Conservation (phyloP, 2,797 vertebrate genomes). For the Hyperoplus immaculatus region DNA sequence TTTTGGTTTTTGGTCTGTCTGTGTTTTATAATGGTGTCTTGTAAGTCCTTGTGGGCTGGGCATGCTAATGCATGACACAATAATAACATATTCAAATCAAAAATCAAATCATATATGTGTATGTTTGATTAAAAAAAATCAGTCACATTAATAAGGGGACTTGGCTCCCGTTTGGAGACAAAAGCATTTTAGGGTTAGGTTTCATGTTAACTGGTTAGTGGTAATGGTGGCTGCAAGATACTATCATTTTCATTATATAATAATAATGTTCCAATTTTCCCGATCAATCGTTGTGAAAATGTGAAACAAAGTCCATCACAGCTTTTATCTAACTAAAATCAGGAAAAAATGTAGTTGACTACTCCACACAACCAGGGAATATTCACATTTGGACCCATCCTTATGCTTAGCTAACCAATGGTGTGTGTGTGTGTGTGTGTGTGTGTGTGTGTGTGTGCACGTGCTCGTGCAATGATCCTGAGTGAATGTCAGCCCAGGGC, state of each 20-base stretch:
- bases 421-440: constrained; percentile 3
- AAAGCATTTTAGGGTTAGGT: not conserved
- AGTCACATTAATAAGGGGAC: not conserved
- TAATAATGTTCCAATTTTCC: not conserved
- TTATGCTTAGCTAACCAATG: not conserved
- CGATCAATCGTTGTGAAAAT: not conserved
- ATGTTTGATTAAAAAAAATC: too few species aligned
- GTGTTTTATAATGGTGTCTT: not conserved
- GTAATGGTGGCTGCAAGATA: too few species aligned
- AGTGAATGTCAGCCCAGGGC: constrained; percentile 1
- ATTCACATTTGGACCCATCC: not conserved
- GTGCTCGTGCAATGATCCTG: constrained; percentile 4
- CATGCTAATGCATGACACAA: too few species aligned
- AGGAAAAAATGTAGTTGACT: too few species aligned
- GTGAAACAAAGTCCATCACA: not conserved
- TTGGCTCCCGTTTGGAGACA: not conserved
- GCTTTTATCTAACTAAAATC: too few species aligned
- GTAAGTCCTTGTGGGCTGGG: too few species aligned
- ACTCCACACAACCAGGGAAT: not conserved
- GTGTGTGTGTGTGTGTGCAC: not conserved
- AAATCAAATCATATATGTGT: too few species aligned
- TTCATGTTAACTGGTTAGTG: not conserved
- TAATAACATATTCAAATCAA: too few species aligned
- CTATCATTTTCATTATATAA: not conserved
- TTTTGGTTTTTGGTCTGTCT: not conserved